These are phyloP conservation scores for Adela reaumurella DNA, from an alignment of 2,888 invertebrate genomes.

Conservation along the genomic window DNA sequence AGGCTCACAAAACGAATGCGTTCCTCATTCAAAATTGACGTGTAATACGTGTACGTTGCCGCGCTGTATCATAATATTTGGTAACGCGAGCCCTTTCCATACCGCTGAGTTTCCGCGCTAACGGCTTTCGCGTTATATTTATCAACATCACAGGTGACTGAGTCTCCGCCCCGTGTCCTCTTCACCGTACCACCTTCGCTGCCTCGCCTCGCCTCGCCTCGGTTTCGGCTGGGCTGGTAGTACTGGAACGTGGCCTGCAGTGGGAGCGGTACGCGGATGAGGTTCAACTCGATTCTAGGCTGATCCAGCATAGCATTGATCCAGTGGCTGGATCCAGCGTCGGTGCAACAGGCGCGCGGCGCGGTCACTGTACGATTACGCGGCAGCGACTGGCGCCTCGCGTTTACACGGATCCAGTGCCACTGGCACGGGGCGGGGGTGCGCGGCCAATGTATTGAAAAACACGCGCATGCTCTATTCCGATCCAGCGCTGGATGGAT, in stretches of 20 bases:
- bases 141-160: neutral
- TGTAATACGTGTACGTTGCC: no score
- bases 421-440: no score
- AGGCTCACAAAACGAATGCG: neutral
- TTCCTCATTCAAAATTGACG: neutral
- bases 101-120: neutral
- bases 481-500: no score
- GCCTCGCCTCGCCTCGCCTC: neutral
- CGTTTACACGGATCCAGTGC: no score
- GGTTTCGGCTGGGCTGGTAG: neutral
- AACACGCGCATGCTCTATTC: no score
- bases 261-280: neutral
- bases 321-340: no score
- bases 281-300: no score
- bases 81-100: slow-evolving; percentile 26
- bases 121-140: neutral
- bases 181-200: neutral
- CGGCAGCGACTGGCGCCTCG: no score
- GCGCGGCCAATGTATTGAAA: no score
- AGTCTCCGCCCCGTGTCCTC: neutral
- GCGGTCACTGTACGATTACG: no score
- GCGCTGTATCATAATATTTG: slow-evolving; percentile 37
- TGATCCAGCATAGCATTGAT: no score
- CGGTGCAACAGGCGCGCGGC: no score
- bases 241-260: neutral